Conservation (phyloP, 2,888 invertebrate genomes). For the Polyommatus iphigenia region DNA sequence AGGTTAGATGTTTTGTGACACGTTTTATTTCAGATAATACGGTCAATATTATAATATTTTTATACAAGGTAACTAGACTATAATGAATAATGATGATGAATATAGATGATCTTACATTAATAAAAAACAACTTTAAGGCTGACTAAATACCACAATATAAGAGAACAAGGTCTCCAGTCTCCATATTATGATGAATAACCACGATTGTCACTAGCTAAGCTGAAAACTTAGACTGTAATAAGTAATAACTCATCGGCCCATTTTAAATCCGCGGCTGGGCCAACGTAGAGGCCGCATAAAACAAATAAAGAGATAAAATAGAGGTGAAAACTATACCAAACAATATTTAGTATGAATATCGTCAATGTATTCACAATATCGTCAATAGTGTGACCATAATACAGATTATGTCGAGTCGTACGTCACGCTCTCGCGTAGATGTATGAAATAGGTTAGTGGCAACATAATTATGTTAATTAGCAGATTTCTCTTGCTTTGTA, state of each 20-base stretch:
- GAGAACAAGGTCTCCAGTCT: no score
- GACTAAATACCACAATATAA: no score
- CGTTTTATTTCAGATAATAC: background rate
- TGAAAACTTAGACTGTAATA: no score
- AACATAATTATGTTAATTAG: constrained; percentile 28
- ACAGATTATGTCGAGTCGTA: background rate
- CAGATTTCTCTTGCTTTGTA: constrained; percentile 6
- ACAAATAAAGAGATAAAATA: background rate
- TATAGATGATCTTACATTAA: no score
- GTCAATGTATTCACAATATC: constrained; percentile 1
- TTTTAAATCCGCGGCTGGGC: background rate
- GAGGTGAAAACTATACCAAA: background rate
- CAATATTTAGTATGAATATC: background rate
- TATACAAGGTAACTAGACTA: no score
- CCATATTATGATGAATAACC: no score
- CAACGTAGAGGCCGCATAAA: background rate
- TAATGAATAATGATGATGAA: no score
- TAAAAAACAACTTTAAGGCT: no score
- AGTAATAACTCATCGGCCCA: no score
- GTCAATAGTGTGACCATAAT: background rate
- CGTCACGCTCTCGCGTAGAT: constrained; percentile 26
- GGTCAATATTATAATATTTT: background rate
- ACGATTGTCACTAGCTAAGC: no score
- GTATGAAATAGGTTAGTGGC: constrained; percentile 22
- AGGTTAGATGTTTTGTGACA: background rate